Evolutionary conservation across 1,140 invertebrate genomes (phyloP).

Genomic region (Conopomorpha cramerella): DNA sequence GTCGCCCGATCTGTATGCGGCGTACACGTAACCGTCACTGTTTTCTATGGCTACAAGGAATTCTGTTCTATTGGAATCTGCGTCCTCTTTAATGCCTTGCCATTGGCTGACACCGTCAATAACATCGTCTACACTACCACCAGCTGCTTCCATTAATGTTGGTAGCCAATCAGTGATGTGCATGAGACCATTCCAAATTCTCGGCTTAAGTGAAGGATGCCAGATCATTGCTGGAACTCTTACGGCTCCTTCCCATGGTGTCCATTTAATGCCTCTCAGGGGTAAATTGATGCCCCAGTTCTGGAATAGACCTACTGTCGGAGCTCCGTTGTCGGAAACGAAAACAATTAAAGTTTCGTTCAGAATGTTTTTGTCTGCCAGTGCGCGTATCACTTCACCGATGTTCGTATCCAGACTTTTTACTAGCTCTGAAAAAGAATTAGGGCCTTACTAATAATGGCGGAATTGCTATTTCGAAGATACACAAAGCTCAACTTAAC

Average conservation of each 20-base stretch:
- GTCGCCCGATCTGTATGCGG: not conserved
- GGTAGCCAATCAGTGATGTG: slow-evolving; percentile 84
- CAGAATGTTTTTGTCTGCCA: slow-evolving; percentile 8
- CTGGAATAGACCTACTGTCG: slow-evolving; percentile 68
- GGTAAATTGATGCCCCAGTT: slow-evolving; percentile 85
- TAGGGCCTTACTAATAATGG: no score
- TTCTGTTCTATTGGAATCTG: not conserved
- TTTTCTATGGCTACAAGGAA: not conserved
- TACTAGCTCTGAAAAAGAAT: slow-evolving; percentile 77
- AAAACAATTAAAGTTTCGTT: slow-evolving; percentile 72
- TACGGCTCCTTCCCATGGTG: slow-evolving; percentile 80
- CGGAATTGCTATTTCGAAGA: no score
- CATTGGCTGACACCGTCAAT: not conserved
- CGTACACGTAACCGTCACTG: not conserved
- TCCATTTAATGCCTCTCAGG: slow-evolving; percentile 73
- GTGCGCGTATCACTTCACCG: slow-evolving; percentile 58
- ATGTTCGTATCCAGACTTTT: slow-evolving; percentile 79
- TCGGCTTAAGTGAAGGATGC: slow-evolving; percentile 57
- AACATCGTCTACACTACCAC: not conserved
- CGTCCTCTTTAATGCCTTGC: not conserved
- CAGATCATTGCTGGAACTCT: slow-evolving; percentile 74
- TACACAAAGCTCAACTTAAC: no score
- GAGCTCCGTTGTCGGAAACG: slow-evolving; percentile 75
- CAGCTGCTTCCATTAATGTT: slow-evolving; percentile 56
- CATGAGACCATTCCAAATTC: slow-evolving; percentile 71